Evolutionary conservation across 2,888 invertebrate species (phyloP).

Genomic region (Megamerina dolium): DNA sequence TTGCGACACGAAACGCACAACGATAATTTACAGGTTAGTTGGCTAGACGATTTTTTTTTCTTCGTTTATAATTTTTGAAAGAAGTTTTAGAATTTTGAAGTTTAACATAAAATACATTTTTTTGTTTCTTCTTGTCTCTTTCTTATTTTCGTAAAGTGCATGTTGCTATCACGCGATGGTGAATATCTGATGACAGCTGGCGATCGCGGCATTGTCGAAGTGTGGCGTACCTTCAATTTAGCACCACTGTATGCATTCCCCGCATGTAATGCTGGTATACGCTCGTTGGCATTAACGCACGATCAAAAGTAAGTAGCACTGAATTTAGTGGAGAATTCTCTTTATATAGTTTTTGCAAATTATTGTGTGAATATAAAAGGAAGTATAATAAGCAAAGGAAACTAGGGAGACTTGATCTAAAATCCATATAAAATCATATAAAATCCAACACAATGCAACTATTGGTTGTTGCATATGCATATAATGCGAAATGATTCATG

Average conservation of each 20-base stretch:
- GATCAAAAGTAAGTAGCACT: constrained; percentile 93
- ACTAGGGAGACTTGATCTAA: too few species aligned
- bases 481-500: too few species aligned
- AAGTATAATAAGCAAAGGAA: not conserved
- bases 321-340: not conserved
- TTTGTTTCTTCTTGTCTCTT: constrained; percentile 5
- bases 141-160: constrained; percentile 59
- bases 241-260: constrained; percentile 97
- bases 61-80: constrained; percentile 1
- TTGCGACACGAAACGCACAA: constrained; percentile 87
- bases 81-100: not conserved
- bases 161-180: constrained; percentile 92
- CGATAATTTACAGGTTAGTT: constrained; percentile 83
- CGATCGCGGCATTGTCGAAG: constrained; percentile 94
- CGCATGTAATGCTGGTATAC: constrained; percentile 90
- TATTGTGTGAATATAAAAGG: too few species aligned
- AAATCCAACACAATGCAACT: too few species aligned
- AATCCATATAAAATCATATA: too few species aligned
- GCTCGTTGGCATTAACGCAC: constrained; percentile 91
- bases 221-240: constrained; percentile 96
- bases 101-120: not conserved
- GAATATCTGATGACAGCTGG: constrained; percentile 98
- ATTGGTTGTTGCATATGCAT: too few species aligned
- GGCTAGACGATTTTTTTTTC: too few species aligned
- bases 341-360: too few species aligned